Evolutionary conservation across 2,113 vertebrate genomes (phyloP), one percentile per base, ranked within the genome.

Genomic region (Ceyx margarethae): DNA sequence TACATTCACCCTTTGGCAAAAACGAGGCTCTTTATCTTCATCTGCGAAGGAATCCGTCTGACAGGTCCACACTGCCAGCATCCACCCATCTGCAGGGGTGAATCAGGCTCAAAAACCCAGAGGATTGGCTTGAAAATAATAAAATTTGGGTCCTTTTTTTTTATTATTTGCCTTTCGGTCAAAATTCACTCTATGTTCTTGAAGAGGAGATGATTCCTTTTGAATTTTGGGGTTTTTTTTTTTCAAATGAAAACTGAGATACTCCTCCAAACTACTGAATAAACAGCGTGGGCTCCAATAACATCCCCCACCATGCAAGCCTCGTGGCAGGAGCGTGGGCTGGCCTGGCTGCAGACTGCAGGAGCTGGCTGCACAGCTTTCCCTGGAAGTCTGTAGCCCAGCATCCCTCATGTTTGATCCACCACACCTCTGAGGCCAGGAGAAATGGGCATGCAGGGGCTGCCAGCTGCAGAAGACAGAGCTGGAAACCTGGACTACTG

Each of bases 1-100:
- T 90, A 83, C 68, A 94, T 94, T 96, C 92, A 91, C 65, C 68
- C 92, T 33, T 90, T 91, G 94, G 94, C 95, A 90, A 85, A 90
- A 83, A 8, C 20, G 20, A 58, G 65, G 76, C 68, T 87, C 83
- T 94, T 95, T 83, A 94, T 93, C 92, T 90, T 88, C 86, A 81
- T 85, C 76, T 85, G 82, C 2, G 12, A 77, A 91, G 82, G 71
- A 87, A 87, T 76, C 72, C 0, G 42, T 73, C 58, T 66, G 91
- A 71, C 76, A 88, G 88, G 15, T 66, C 15, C 5, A 46, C 37
- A 20, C 88, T 94, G 94, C 92, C 95, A 95, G 66, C 94, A 93
- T 40, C 92, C 85, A 87, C 82, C 92, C 88, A 82, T 92, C 83
- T 92, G 76, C 13, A 29, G 92, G 28, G 67, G 8, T n/a, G 90